phyloP scores from a whole-genome alignment of 1,140 invertebrate genomes.

The Arion vulgaris region DNA sequence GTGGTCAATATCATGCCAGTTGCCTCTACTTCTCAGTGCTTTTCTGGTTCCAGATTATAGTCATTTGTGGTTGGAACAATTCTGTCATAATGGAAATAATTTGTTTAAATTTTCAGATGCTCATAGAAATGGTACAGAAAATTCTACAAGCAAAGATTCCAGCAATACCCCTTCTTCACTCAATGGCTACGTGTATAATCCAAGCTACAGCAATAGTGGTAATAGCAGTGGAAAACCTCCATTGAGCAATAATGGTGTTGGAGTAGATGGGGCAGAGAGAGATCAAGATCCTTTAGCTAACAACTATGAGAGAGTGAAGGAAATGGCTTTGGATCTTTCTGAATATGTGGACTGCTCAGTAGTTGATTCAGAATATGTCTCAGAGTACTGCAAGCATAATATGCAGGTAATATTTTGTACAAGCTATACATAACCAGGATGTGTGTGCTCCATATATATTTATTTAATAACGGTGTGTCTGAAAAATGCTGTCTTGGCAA shows the following conservation, averaged over 20 bases:
- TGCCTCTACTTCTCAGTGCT: no score
- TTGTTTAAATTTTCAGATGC: neutral
- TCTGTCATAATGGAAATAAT: no score
- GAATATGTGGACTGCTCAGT: slow-evolving; percentile 68
- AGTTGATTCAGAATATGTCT: slow-evolving; percentile 66
- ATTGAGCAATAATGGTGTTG: neutral
- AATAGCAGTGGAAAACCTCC: slow-evolving; percentile 28
- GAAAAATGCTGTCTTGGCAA: no score
- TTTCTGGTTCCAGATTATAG: no score
- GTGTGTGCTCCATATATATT: no score
- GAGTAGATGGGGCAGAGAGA: slow-evolving; percentile 29
- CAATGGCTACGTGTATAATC: slow-evolving; percentile 42
- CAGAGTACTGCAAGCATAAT: slow-evolving; percentile 72
- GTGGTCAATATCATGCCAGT: no score
- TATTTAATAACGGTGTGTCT: no score
- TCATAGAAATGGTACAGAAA: slow-evolving; percentile 23
- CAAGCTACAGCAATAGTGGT: slow-evolving; percentile 9
- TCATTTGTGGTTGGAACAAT: no score
- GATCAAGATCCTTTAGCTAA: slow-evolving; percentile 1
- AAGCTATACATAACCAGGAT: no score
- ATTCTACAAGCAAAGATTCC: slow-evolving; percentile 30
- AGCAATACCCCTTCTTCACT: slow-evolving; percentile 35
- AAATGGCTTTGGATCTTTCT: slow-evolving; percentile 78
- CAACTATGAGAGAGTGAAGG: slow-evolving; percentile 37
- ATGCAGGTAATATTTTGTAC: slow-evolving; percentile 42